Evolutionary conservation across 2,113 vertebrate genomes (phyloP).

Genomic region (Picathartes gymnocephalus): DNA sequence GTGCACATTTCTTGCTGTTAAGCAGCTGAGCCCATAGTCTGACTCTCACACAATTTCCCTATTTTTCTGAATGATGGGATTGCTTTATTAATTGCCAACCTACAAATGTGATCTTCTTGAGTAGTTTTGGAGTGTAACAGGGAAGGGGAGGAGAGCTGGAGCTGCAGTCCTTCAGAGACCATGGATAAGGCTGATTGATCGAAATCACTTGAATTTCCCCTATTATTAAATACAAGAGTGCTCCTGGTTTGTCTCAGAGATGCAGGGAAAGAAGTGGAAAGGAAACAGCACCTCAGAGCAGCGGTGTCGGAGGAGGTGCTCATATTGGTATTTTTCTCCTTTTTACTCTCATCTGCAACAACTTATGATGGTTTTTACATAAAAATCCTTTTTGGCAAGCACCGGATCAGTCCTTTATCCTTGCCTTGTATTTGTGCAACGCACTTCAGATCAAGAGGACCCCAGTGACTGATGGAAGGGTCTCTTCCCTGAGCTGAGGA

Average conservation of each 20-base stretch:
- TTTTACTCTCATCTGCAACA: neutral
- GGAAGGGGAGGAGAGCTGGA: neutral
- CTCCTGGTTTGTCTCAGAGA: neutral
- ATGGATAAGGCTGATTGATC: neutral
- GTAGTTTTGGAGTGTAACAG: neutral
- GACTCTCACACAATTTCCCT: neutral
- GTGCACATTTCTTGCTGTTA: neutral
- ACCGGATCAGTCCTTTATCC: neutral
- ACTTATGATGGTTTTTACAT: accelerated
- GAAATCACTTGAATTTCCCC: slow-evolving; percentile 24
- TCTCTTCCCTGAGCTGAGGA: neutral
- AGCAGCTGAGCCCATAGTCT: neutral
- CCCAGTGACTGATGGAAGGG: neutral
- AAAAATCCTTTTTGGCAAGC: neutral
- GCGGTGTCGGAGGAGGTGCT: neutral
- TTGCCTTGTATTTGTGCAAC: neutral
- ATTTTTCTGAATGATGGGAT: neutral
- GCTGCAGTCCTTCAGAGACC: neutral
- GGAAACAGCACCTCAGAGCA: neutral
- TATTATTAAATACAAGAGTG: neutral
- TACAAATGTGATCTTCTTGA: neutral
- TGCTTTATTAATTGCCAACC: slow-evolving; percentile 11
- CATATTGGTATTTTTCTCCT: neutral
- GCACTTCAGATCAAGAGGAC: neutral
- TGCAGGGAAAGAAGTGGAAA: neutral